Percentiles rank a stretch among this genome's conserved stretches.
These are phyloP conservation scores for Alosa alosa DNA, from an alignment of 2,113 vertebrate species.

Conservation along the genomic window DNA sequence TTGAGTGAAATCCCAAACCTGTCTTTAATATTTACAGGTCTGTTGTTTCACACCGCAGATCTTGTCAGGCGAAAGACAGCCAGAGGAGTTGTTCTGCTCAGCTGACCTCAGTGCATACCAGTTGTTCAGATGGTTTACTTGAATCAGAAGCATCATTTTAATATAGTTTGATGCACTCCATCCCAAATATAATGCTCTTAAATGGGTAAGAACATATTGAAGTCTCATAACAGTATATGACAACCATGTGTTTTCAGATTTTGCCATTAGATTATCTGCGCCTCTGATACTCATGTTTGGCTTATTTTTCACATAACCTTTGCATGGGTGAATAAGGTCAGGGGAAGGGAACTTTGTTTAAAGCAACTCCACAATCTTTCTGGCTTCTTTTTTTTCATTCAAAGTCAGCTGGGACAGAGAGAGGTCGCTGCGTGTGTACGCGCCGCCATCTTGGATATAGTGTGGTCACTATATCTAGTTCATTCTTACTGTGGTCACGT, in stretches of 20 bases:
- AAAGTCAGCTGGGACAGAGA: no score
- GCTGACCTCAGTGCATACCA: background rate
- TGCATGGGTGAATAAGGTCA: constrained; percentile 1
- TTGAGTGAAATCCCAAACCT: background rate
- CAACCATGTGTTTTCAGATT: background rate
- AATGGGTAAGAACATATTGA: background rate
- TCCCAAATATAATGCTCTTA: background rate
- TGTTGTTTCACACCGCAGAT: background rate
- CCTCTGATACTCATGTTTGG: background rate
- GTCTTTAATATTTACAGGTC: background rate
- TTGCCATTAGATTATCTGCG: background rate
- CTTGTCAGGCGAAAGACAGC: background rate
- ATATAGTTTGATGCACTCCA: background rate
- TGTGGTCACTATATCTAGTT: no score
- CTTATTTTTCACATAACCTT: background rate
- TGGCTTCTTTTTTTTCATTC: background rate
- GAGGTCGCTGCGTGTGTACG: no score
- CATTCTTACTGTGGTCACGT: background rate
- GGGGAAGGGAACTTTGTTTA: background rate
- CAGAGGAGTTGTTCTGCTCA: background rate
- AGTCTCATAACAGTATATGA: background rate
- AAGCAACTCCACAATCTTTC: background rate
- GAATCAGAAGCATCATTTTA: no score
- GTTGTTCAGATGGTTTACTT: no score
- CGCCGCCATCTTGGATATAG: no score